Conservation (phyloP, 2,888 invertebrate genomes). For the Carpatolechia fugitivella region DNA sequence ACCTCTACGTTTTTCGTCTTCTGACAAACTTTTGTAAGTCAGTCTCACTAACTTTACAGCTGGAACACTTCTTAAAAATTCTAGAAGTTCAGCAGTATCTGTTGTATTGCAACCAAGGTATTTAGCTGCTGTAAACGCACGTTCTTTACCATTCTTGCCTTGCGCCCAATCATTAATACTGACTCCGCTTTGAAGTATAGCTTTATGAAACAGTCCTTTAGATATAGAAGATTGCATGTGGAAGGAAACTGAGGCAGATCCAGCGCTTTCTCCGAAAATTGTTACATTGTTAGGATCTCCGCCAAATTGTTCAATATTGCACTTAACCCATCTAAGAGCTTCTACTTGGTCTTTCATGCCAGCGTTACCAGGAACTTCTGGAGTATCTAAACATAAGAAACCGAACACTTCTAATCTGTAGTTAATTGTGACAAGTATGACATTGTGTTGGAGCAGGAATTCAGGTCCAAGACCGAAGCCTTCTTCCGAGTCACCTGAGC, state of each 20-base stretch:
- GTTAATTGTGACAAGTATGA: slow-evolving; percentile 57
- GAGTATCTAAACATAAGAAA: slow-evolving; percentile 41
- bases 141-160: slow-evolving; percentile 24
- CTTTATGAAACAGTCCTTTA: slow-evolving; percentile 47
- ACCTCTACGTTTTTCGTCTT: slow-evolving; percentile 34
- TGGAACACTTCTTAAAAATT: slow-evolving; percentile 32
- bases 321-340: slow-evolving; percentile 43
- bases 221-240: slow-evolving; percentile 55
- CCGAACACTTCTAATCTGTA: slow-evolving; percentile 54
- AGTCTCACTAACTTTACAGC: slow-evolving; percentile 10
- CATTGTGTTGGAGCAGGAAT: slow-evolving; percentile 49
- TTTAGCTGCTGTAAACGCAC: slow-evolving; percentile 33
- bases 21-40: neutral
- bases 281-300: slow-evolving; percentile 46
- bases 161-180: slow-evolving; percentile 34
- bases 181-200: slow-evolving; percentile 49
- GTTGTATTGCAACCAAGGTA: slow-evolving; percentile 31
- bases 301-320: slow-evolving; percentile 44
- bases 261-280: slow-evolving; percentile 54
- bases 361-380: slow-evolving; percentile 52
- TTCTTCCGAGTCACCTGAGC: slow-evolving; percentile 41
- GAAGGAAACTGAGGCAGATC: slow-evolving; percentile 47
- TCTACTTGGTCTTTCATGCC: slow-evolving; percentile 52
- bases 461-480: slow-evolving; percentile 48
- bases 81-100: slow-evolving; percentile 27